Base-by-base conservation (phyloP, 2,888 invertebrate species). In the Neoascia interrupta region DNA sequence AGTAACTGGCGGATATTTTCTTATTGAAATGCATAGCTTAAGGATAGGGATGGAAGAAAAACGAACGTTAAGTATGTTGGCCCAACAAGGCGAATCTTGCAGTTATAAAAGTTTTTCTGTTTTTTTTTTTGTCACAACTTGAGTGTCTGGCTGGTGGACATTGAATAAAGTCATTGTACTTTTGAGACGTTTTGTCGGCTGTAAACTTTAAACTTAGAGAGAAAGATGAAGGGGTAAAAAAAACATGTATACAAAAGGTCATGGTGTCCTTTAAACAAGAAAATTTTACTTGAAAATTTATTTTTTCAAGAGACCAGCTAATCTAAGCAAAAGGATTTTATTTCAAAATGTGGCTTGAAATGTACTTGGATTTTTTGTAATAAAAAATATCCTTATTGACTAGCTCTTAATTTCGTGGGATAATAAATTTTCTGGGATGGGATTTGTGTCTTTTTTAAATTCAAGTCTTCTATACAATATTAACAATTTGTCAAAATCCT, bases 1-100 rank as follows among this genome's bases (percentile, higher is more conserved):
- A 64, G 64, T 54, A 64, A 64, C 53, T 64, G 53, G 53, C 64
- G 45, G 64, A 64, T 53, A 54, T 53, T 43, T 11, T 64, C 11
- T 36, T 53, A 43, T 45, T 64, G 34, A 64, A 53, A 45, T 54
- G 64, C 43, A 64, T 43, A 10, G 43, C 43, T 1, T 5, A 41
- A 23, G 23, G 34, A 53, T 53, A 16, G 53, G 34, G 53, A 13
- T 15, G 43, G 63, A 51, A 41, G 19, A 19, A 26, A 11, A 16
- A 16, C 23, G 19, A 58, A 28, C 28, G 54, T 18, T 23, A n/a
- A 41, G 54, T 54, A 41, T 54, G 28, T 39, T 58, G 28, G 26
- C 31, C 23, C 36, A 11, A 58, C 21, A 43, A 41, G 51, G 63
- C 41, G 63, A 63, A 51, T 51, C 31, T 41, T 63, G 63, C 51